Percentiles rank a stretch among this genome's conserved stretches.
phyloP scores from a whole-genome alignment of 2,888 invertebrate species.

The Oscheius sp. region DNA sequence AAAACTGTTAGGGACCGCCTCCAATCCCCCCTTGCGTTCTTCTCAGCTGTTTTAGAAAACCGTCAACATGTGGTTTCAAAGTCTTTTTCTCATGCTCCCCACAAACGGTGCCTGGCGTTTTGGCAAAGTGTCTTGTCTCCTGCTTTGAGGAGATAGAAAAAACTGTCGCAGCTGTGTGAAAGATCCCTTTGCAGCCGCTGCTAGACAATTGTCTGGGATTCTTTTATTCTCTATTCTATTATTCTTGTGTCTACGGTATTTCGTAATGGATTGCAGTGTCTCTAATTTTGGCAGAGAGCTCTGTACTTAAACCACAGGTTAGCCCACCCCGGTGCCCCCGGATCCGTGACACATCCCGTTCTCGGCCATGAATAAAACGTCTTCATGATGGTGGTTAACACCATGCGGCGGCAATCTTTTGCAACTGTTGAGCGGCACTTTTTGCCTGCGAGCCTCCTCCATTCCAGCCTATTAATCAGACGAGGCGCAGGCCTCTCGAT shows the following conservation, averaged over 20 bases:
- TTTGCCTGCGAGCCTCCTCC: slow-evolving; percentile 38
- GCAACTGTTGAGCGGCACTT: slow-evolving; percentile 38
- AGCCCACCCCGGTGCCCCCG: not conserved
- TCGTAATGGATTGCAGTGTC: too few species aligned
- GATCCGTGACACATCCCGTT: too few species aligned
- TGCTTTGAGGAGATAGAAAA: not conserved
- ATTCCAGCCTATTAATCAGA: slow-evolving; percentile 38
- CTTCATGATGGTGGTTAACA: not conserved
- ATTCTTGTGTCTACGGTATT: not conserved
- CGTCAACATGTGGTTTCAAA: slow-evolving; percentile 24
- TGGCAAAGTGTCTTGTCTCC: not conserved
- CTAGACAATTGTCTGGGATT: not conserved
- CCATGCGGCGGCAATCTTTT: slow-evolving; percentile 33
- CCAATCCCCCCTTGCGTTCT: slow-evolving; percentile 11
- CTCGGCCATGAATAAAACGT: too few species aligned
- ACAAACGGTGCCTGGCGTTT: too few species aligned
- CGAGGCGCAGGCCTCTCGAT: slow-evolving; percentile 38
- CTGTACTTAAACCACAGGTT: slow-evolving; percentile 10
- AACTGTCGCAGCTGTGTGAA: slow-evolving; percentile 19
- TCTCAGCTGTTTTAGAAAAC: slow-evolving; percentile 30
- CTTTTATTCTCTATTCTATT: not conserved
- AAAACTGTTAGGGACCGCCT: slow-evolving; percentile 27
- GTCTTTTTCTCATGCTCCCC: not conserved
- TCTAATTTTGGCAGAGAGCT: not conserved
- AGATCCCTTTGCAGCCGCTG: not conserved